Conservation (phyloP, 2,797 vertebrate genomes). For the Rhynchotus rufescens region DNA sequence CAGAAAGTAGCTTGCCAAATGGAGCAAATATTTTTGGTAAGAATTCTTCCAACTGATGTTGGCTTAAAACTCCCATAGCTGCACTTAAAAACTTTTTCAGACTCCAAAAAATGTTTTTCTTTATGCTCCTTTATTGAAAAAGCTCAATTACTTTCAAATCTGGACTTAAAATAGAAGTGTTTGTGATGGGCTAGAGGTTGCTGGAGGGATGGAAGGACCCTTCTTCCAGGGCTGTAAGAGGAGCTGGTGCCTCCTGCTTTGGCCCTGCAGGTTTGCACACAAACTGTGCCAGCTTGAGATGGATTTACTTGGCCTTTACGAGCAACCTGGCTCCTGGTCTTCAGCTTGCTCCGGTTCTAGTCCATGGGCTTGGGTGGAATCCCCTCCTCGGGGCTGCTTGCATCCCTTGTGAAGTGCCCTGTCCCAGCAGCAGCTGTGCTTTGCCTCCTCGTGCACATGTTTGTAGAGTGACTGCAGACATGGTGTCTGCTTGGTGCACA, state of each 20-base stretch:
- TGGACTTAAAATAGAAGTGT: slow-evolving; percentile 41
- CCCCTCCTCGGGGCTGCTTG: not conserved
- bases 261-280: not conserved
- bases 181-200: slow-evolving; percentile 32
- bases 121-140: not conserved
- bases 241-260: slow-evolving; percentile 1
- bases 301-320: not conserved
- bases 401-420: not conserved
- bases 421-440: not conserved
- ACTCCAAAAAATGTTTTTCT: slow-evolving; percentile 18
- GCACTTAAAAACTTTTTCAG: not conserved
- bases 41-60: not conserved
- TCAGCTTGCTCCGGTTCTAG: not conserved
- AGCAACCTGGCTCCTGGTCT: fast-evolving
- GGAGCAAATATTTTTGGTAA: not conserved
- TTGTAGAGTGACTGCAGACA: slow-evolving; percentile 18
- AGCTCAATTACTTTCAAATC: slow-evolving; percentile 34
- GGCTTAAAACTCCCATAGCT: slow-evolving; percentile 6
- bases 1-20: not conserved
- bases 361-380: not conserved
- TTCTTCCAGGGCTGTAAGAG: slow-evolving; percentile 27
- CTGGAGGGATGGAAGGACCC: not conserved
- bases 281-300: not conserved
- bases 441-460: not conserved
- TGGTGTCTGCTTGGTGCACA: slow-evolving; percentile 29